Percentiles rank a stretch among this genome's conserved stretches.
phyloP scores from a whole-genome alignment of 53 echinoderm and acorn worm species.

The Holothuria scabra region DNA sequence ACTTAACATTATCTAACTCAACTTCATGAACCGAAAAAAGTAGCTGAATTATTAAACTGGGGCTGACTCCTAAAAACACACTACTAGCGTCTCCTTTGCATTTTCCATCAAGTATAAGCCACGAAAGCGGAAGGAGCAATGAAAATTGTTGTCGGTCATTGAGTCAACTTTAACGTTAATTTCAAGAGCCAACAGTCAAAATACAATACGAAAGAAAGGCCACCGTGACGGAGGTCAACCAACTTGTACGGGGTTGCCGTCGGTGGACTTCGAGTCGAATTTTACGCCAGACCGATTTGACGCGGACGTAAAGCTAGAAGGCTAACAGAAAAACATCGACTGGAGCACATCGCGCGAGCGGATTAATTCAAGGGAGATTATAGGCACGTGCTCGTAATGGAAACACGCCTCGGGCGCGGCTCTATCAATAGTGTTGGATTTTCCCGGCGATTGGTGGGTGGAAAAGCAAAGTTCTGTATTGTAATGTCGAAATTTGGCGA shows the following conservation, averaged over 20 bases:
- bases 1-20: no score
- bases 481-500: no score
- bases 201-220: no score
- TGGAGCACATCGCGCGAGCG: no score
- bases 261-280: no score
- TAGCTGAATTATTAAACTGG: no score
- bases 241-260: not conserved
- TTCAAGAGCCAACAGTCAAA: conserved; percentile 4
- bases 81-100: not conserved
- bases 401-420: conserved; percentile 41
- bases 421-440: conserved; percentile 9
- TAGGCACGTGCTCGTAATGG: conserved; percentile 34
- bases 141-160: conserved; percentile 14
- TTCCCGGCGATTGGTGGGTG: not conserved
- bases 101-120: not conserved
- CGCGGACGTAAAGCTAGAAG: no score
- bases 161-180: conserved; percentile 31
- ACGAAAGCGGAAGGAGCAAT: conserved; percentile 18
- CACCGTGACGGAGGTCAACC: conserved; percentile 20
- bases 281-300: no score
- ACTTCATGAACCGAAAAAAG: no score
- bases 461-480: no score
- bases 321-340: no score
- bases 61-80: not conserved
- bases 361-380: no score